Base-by-base conservation (phyloP, 2,797 vertebrate species). In the Brachyrhaphis roseni region DNA sequence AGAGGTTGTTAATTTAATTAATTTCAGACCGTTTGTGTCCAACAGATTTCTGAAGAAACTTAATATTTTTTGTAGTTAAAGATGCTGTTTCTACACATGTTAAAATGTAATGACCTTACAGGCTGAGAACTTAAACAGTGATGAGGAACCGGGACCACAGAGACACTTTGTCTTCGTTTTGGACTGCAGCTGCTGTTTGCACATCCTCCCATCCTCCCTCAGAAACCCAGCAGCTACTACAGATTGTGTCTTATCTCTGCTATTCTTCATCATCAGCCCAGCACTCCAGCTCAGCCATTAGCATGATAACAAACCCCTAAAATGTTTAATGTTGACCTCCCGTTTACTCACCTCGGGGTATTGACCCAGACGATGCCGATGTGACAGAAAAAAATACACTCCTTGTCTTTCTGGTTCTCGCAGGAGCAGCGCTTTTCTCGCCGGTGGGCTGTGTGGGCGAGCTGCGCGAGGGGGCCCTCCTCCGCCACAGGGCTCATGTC, bases 321-420 rank as follows among this genome's bases (percentile, higher is more conserved):
- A 41, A 20, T 59, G 62, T 76, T 78, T 73, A 15, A 34, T 26
- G 18, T 49, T 66, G 41, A 43, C 41, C 28, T 71, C 53, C 28
- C 1, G 0, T 26, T 3, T 36, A 74, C 93, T 91, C 90, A 97
- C 96, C 95, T 95, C 1, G 96, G 95, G 0, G 95, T 95, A 91
- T 96, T 95, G 83, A 97, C 90, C 96, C 96, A 97, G 41, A 97
- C 95, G 34, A 96, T 96, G 76, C 96, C 96, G 20, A 96, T 96
- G 92, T 97, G 96, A 78, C 96, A 97, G 92, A 96, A 96, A 74
- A 96, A 96, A 74, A 96, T 95, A 26, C 96, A 96, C 86, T 96
- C 96, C 41, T 93, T 95, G 91, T 97, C 96, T 71, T 94, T 95
- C 89, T 95, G 93, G 90, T 96, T 96, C 83, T 96, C 95, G 45